Evolutionary conservation across 2,888 invertebrate species (phyloP).

Genomic region (Trichogramma dendrolimi): DNA sequence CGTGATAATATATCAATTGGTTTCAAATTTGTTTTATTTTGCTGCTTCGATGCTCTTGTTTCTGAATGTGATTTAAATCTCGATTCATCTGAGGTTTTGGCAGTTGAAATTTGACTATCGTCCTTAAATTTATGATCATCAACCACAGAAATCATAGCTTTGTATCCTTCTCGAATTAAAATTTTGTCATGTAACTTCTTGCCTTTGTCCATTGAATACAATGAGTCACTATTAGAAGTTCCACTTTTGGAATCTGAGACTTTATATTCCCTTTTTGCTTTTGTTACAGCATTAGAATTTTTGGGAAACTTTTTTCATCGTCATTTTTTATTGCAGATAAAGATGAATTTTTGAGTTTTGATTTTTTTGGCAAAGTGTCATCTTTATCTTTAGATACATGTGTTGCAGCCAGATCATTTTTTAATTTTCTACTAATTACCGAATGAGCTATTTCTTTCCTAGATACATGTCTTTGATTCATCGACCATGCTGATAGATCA

Average conservation of each 20-base stretch:
- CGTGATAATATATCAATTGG: conserved; percentile 22
- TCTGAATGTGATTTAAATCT: conserved; percentile 35
- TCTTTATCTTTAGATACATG: conserved; percentile 37
- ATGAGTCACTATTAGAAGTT: conserved; percentile 41
- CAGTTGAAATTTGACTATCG: conserved; percentile 33
- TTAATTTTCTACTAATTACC: conserved; percentile 34
- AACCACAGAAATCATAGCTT: conserved; percentile 36
- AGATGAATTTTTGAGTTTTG: conserved; percentile 39
- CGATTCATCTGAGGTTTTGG: conserved; percentile 38
- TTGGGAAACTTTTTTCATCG: conserved; percentile 38
- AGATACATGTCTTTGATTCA: conserved; percentile 41
- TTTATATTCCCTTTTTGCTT: conserved; percentile 39
- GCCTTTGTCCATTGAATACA: conserved; percentile 33
- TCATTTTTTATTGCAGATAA: conserved; percentile 43
- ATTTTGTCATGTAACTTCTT: conserved; percentile 37
- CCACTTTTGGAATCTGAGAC: conserved; percentile 38
- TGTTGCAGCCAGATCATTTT: conserved; percentile 37
- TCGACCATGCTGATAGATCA: conserved; percentile 36
- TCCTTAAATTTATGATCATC: conserved; percentile 39
- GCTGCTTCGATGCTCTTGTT: conserved; percentile 24
- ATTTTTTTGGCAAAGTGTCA: conserved; percentile 33
- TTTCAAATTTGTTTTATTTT: conserved; percentile 29
- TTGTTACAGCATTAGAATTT: conserved; percentile 32
- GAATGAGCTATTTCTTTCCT: conserved; percentile 40
- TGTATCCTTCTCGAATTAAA: conserved; percentile 36